phyloP scores from a whole-genome alignment of 2,113 vertebrate genomes.

The Microtus ochrogaster region DNA sequence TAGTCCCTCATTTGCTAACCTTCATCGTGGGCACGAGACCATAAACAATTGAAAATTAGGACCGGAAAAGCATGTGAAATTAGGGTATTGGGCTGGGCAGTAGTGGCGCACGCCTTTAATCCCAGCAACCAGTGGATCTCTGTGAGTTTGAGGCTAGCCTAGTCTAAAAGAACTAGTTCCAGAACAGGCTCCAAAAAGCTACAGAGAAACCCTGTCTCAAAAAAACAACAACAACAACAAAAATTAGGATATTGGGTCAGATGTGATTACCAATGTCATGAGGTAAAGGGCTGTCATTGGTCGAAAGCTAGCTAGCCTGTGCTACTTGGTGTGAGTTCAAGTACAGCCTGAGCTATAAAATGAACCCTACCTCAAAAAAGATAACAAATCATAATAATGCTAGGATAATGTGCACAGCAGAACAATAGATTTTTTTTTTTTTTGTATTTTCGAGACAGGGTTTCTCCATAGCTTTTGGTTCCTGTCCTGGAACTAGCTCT shows the following conservation, averaged over 20 bases:
- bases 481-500: too few species aligned
- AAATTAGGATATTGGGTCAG: neutral
- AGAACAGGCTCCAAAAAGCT: too few species aligned
- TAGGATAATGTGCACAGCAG: neutral
- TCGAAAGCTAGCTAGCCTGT: neutral
- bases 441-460: too few species aligned
- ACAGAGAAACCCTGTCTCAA: too few species aligned
- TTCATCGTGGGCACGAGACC: neutral
- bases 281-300: neutral
- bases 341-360: neutral
- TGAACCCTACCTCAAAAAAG: neutral
- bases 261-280: neutral
- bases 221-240: too few species aligned
- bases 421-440: neutral
- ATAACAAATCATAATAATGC: neutral
- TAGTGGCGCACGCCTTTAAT: too few species aligned
- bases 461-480: too few species aligned
- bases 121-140: too few species aligned
- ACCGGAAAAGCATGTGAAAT: neutral
- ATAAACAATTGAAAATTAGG: neutral
- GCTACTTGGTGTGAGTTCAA: neutral
- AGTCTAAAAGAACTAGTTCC: too few species aligned
- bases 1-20: neutral
- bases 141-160: too few species aligned
- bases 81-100: neutral